Evolutionary conservation across 64 coral and sea anemone species (phyloP).

Genomic region (Platygyra sinensis): DNA sequence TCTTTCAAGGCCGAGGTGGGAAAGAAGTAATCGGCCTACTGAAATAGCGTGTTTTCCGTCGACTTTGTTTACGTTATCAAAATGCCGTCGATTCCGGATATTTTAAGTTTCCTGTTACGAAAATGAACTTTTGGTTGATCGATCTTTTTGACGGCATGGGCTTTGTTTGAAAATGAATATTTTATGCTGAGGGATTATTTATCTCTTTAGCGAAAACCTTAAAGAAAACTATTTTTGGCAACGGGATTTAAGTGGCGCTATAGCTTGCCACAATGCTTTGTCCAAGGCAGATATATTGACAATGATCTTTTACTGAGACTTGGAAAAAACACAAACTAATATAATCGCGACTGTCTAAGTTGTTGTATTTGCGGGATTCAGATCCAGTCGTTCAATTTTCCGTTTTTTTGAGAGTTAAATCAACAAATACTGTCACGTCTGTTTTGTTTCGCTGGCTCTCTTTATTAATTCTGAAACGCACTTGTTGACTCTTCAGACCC

Average conservation of each 20-base stretch:
- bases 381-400: background rate
- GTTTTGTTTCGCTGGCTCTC: background rate
- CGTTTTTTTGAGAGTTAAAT: slow-evolving; percentile 2
- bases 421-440: background rate
- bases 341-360: background rate
- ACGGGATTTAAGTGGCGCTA: background rate
- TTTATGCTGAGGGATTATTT: background rate
- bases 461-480: background rate
- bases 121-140: background rate
- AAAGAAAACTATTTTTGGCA: background rate
- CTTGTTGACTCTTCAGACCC: background rate
- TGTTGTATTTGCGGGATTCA: background rate
- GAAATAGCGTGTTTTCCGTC: background rate
- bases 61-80: background rate
- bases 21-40: background rate
- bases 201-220: background rate
- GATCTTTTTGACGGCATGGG: background rate
- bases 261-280: too few species aligned
- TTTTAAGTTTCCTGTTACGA: slow-evolving; percentile 26
- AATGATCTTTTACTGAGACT: background rate
- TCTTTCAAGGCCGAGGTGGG: background rate
- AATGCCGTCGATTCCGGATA: background rate
- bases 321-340: background rate
- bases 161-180: slow-evolving; percentile 35
- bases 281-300: too few species aligned